Evolutionary conservation across 2,888 invertebrate genomes (phyloP), one percentile per base, ranked within the genome.

Genomic region (Tupiocoris notatus): DNA sequence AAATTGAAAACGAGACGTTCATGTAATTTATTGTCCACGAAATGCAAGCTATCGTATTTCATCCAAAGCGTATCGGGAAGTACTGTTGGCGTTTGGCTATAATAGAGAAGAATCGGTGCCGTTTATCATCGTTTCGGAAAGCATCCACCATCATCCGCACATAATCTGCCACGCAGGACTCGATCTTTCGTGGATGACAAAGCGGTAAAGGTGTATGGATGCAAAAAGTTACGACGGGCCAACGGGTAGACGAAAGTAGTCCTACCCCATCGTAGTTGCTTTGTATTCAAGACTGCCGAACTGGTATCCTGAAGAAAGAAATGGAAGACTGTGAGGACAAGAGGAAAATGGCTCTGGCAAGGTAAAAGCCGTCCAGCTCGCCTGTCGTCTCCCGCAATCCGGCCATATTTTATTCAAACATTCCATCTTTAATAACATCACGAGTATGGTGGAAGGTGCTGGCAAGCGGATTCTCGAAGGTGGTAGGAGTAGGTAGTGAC

Each of bases 401-500:
- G 58, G 59, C 59, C 58, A 70, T 70, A 70, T 73, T 73, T 73
- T 73, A 73, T 73, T 73, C 62, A 73, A 63, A 63, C 73, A 63
- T 73, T 63, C 73, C 73, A 57, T 63, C 73, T 73, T 73, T 73
- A 73, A 73, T 73, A 73, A 62, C 63, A 73, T 63, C 73, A 73
- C 73, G 63, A n/a, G 17, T 9, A 2, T 3, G 59, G 3, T n/a
- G 59, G 59, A n/a, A 59, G 17, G n/a, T 18, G 59, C 17, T 59
- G 59, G 39, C 6, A 39, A 39, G 39, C 12, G 39, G 6, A 7
- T 39, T 12, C 6, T 39, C 3, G 12, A 39, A 39, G 6, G 6
- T 39, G 39, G 39, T n/a, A 39, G 39, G 39, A 12, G 39, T 39
- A 39, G 39, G 39, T 39, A 39, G 70, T 70, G 70, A 58, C 70